Base-by-base conservation (phyloP, 1,140 invertebrate species). In the Pseudoatta argentina region DNA sequence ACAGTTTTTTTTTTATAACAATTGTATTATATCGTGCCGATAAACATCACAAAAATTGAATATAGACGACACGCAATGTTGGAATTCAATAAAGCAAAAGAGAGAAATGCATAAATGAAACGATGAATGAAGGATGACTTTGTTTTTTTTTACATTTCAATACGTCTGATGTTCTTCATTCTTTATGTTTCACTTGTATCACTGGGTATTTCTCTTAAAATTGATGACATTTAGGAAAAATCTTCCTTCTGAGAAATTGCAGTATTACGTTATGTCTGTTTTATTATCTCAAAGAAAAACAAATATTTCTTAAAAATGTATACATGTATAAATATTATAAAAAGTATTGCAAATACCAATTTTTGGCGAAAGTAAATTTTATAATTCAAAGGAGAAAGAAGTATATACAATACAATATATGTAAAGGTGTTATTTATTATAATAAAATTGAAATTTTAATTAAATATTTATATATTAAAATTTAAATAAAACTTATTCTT, bases 31-130 rank as follows among this genome's bases (percentile, higher is more conserved):
- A 77, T n/a, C 4, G 24, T 69, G 53, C 21, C 71, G 71, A 76
- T 76, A 59, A 69, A 85, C 76, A 88, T 88, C 63, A 18, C 16
- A 57, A 59, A 88, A 61, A 87, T 59, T 63, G 34, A 61, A 53
- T 12, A 67, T 59, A 67, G 30, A 59, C 53, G 69, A 30, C 39
- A 76, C n/a, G 10, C 34, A n/a, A 77, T 85, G 87, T 87, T 69
- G 87, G 78, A 88, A 88, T 88, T 81, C 86, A 87, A 87, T 88
- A 71, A 63, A 87, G 7, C 39, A 21, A 34, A 16, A 34, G 51
- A 44, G 73, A 87, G 66, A 88, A 30, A 87, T 57, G 24, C n/a
- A 30, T 21, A 77, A 77, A 24, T 7, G 27, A 27, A 59, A 44
- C 6, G 34, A 76, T 8, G 27, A 76, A 63, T 76, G 44, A 61